Conservation (phyloP, 2,888 invertebrate species). For the Aphelenchoides bicaudatus region DNA sequence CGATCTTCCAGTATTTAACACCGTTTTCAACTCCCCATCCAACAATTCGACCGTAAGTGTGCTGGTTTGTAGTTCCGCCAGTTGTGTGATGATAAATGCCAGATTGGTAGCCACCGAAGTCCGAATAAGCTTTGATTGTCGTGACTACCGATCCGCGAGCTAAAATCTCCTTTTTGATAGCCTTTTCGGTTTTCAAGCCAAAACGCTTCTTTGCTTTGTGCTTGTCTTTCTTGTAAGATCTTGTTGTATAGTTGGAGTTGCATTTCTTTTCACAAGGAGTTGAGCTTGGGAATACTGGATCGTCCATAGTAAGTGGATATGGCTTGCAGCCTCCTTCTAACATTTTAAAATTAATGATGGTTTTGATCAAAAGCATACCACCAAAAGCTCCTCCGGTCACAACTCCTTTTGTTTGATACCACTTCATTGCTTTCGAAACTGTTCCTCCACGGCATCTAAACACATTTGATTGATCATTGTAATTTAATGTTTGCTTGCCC, state of each 20-base stretch:
- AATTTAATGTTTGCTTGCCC: no score
- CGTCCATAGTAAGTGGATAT: no score
- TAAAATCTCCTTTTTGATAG: constrained; percentile 77
- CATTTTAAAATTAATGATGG: constrained; percentile 30
- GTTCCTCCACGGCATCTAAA: no score
- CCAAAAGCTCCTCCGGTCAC: no score
- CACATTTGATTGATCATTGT: no score
- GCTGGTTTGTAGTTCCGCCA: no score
- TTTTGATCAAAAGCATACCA: constrained; percentile 28
- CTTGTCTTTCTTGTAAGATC: constrained; percentile 72
- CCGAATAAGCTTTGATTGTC: no score
- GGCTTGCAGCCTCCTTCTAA: constrained; percentile 32
- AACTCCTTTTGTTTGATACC: no score
- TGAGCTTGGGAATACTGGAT: constrained; percentile 24
- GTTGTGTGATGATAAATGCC: no score
- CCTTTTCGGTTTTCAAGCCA: constrained; percentile 66
- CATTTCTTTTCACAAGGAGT: constrained; percentile 71
- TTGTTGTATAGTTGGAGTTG: constrained; percentile 67
- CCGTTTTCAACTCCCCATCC: constrained; percentile 77
- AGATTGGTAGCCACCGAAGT: no score
- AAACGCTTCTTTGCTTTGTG: constrained; percentile 62
- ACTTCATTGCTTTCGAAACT: no score
- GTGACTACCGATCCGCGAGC: no score
- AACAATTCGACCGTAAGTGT: constrained; percentile 77
- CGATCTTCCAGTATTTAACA: constrained; percentile 81